Conservation (phyloP, 2,797 vertebrate species). For the Cacajao melanocephalus region DNA sequence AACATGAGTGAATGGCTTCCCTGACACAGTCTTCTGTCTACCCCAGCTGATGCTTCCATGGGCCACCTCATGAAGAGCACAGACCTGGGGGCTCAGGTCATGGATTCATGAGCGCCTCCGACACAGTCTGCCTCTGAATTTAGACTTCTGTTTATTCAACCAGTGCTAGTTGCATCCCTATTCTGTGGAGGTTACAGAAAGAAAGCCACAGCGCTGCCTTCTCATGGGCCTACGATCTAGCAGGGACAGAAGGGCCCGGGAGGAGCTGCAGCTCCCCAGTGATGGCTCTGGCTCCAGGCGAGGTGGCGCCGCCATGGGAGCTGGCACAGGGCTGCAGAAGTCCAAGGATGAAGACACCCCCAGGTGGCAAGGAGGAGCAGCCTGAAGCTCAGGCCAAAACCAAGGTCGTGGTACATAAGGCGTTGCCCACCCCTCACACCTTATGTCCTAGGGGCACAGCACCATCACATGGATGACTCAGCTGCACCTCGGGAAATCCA, state of each 20-base stretch:
- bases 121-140: not conserved
- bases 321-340: not conserved
- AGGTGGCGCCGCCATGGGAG: not conserved
- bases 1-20: not conserved
- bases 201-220: not conserved
- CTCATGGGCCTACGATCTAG: accelerated
- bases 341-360: not conserved
- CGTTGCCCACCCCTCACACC: too few relatives aligned
- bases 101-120: not conserved
- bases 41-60: not conserved
- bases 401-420: not conserved
- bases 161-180: not conserved
- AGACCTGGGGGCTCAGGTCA: not conserved
- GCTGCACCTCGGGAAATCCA: accelerated
- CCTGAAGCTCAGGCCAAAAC: not conserved
- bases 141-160: not conserved
- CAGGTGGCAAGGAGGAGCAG: not conserved
- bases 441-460: not conserved
- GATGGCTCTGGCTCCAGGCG: accelerated
- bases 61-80: accelerated
- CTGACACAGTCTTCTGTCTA: not conserved
- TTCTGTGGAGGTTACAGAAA: not conserved
- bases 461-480: accelerated
- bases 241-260: not conserved
- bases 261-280: not conserved